A percentile compares a stretch with the other conserved stretches of the same genome.
Evolutionary conservation across 2,113 vertebrate genomes (phyloP).

Genomic region (Callaeas wilsoni): DNA sequence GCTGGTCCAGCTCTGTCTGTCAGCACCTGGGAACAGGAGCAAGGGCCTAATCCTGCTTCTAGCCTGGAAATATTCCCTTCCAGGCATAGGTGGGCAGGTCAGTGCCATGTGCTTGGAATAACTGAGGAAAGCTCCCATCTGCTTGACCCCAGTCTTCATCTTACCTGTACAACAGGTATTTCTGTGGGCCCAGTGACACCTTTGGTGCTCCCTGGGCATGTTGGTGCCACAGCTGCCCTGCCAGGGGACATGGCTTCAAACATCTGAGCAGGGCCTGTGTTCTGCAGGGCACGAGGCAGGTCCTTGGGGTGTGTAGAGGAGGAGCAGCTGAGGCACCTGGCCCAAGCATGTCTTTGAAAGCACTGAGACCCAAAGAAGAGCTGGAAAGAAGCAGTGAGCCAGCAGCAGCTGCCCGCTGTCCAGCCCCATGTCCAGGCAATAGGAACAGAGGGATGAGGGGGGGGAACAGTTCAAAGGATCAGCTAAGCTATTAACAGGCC

Average conservation of each 20-base stretch:
- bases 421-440: neutral
- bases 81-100: neutral
- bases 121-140: neutral
- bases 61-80: neutral
- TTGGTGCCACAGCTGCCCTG: neutral
- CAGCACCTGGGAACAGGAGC: neutral
- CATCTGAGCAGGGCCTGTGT: neutral
- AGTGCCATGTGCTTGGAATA: neutral
- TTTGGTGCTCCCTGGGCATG: neutral
- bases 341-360: neutral
- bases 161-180: neutral
- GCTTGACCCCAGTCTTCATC: neutral
- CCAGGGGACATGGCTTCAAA: neutral
- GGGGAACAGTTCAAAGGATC: neutral
- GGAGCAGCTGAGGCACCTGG: neutral
- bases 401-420: neutral
- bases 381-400: neutral
- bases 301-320: neutral
- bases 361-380: neutral
- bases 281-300: neutral
- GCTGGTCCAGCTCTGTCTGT: neutral
- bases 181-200: neutral
- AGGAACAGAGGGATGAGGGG: neutral
- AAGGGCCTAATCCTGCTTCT: neutral
- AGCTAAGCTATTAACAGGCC: neutral